Evolutionary conservation across 1,140 invertebrate genomes (phyloP).

Genomic region (Caligus rogercresseyi): DNA sequence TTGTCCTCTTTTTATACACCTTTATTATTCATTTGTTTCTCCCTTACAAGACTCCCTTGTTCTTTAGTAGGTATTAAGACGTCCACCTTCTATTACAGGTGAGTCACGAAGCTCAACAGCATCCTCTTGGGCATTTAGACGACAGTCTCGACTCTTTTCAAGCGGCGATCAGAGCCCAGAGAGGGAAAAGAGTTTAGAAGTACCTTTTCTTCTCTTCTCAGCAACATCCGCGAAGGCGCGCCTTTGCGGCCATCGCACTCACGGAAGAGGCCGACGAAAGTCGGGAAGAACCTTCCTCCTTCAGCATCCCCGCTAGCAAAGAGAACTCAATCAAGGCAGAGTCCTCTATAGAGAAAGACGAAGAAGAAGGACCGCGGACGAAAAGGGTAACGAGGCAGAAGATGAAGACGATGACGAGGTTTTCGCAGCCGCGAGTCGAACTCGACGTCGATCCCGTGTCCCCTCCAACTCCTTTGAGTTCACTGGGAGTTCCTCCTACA

Average conservation of each 20-base stretch:
- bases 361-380: not conserved
- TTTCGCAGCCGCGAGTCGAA: not conserved
- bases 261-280: not conserved
- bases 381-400: not conserved
- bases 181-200: too few relatives aligned
- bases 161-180: too few relatives aligned
- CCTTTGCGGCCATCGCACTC: not conserved
- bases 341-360: not conserved
- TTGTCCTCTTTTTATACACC: too few relatives aligned
- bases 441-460: not conserved
- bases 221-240: not conserved
- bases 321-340: not conserved
- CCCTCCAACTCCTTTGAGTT: not conserved
- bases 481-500: not conserved
- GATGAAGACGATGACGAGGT: not conserved
- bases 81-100: too few relatives aligned
- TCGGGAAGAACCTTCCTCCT: not conserved
- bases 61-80: too few relatives aligned
- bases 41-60: too few relatives aligned
- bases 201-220: not conserved
- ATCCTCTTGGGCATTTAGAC: not conserved
- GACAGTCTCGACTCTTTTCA: not conserved
- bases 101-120: not conserved
- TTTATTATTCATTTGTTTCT: too few relatives aligned
- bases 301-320: not conserved